Evolutionary conservation across 2,888 invertebrate species (phyloP).

Genomic region (Athripsodes cinereus): DNA sequence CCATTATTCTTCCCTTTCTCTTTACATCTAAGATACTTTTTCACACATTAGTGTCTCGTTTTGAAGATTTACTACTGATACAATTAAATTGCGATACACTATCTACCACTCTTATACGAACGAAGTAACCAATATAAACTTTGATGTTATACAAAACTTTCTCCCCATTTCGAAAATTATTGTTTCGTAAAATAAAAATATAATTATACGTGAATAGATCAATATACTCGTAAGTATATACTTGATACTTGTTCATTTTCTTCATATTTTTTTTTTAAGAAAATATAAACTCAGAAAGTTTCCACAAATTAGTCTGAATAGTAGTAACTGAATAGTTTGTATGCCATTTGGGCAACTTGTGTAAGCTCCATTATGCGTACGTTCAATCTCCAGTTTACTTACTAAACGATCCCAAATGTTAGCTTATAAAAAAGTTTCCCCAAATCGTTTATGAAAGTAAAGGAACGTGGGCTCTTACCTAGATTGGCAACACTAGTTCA

Average conservation of each 20-base stretch:
- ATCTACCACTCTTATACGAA: too few species aligned
- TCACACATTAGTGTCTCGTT: constrained; percentile 2
- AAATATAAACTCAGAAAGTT: too few species aligned
- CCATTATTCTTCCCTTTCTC: background rate
- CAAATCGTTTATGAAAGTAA: constrained; percentile 16
- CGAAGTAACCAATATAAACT: too few species aligned
- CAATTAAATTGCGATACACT: background rate
- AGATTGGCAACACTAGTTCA: constrained; percentile 27
- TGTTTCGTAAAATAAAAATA: too few species aligned
- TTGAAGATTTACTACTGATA: background rate
- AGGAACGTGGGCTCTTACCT: constrained; percentile 26
- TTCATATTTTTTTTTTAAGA: too few species aligned
- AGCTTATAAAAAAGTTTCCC: constrained; percentile 26
- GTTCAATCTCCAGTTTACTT: constrained; percentile 18
- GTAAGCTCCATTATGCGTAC: background rate
- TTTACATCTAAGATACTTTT: background rate
- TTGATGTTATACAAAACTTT: too few species aligned
- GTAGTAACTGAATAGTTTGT: background rate
- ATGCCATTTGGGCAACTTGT: background rate
- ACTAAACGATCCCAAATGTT: constrained; percentile 25
- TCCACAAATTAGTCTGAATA: background rate
- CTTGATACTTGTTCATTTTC: too few species aligned
- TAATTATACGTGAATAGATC: too few species aligned
- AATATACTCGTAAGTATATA: too few species aligned
- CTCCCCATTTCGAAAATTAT: too few species aligned